Evolutionary conservation across 2,797 vertebrate species (phyloP), one percentile per base, ranked within the genome.

Genomic region (Enteromius treurensis): DNA sequence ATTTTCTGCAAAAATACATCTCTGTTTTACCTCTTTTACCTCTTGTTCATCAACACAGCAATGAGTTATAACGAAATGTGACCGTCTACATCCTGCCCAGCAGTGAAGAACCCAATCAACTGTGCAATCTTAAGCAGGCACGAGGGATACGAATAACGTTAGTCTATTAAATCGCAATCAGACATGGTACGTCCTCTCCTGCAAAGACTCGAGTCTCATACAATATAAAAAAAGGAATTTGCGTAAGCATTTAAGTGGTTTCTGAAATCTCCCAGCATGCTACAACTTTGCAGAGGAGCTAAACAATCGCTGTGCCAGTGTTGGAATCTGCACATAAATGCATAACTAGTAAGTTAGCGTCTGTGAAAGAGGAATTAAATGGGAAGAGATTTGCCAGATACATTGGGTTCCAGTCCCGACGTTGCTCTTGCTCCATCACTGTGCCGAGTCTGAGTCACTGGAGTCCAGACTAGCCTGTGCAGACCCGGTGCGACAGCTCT

Each of bases 361-460:
- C 70, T 65, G 70, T 67, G 83, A 86, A 79, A 34, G 78, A 81
- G 77, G 85, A 82, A 77, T 81, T 84, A 69, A 65, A 82, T 68
- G 45, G 79, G 65, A 76, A 74, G 79, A 80, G 82, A 77, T 68
- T 86, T 86, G 84, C 79, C 75, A 68, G 77, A 37, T 47, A 55
- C 21, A 77, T 78, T 80, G 83, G 55, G 82, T 60, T 85, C 69
- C 83, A 85, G 53, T 84, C 74, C 82, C 78, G 77, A 49, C 10
- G 4, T 64, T 34, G 49, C 6, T 40, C 3, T 67, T 21, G 6
- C 60, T 51, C 3, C n/a, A 58, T 97, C 94, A 98, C 86, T 96
- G 96, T 9, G 97, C 93, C 32, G 96, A 98, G 91, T 99, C 98
- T 13, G 97, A 98, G 93, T 98, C 97, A 89, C 97, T 97, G 89